phyloP scores from a whole-genome alignment of 1,140 invertebrate genomes.

The Leptopilina clavipes region DNA sequence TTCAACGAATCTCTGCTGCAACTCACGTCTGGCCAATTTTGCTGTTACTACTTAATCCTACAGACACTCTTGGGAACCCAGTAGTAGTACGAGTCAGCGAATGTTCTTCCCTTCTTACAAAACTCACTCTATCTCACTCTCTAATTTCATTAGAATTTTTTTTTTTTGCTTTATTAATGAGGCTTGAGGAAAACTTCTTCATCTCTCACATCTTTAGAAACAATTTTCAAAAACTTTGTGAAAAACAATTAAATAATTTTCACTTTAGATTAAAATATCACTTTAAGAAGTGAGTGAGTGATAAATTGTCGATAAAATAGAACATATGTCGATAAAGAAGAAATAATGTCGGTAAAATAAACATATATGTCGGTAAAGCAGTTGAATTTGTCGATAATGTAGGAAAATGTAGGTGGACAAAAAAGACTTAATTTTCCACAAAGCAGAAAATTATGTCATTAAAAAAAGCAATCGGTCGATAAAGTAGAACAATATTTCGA shows the following conservation, averaged over 20 bases:
- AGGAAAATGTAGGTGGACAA: too few relatives aligned
- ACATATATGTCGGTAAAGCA: too few relatives aligned
- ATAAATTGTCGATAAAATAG: too few relatives aligned
- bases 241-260: too few relatives aligned
- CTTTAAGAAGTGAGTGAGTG: too few relatives aligned
- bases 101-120: slow-evolving; percentile 5
- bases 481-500: too few relatives aligned
- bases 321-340: too few relatives aligned
- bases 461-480: too few relatives aligned
- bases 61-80: slow-evolving; percentile 2
- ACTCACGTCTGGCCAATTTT: slow-evolving; percentile 46
- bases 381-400: too few relatives aligned
- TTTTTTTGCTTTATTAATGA: not conserved
- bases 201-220: not conserved
- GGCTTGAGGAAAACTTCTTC: not conserved
- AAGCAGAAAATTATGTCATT: too few relatives aligned
- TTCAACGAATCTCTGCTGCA: slow-evolving; percentile 26
- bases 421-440: too few relatives aligned
- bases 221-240: not conserved
- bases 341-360: not conserved
- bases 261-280: too few relatives aligned
- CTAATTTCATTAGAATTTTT: slow-evolving; percentile 5
- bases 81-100: slow-evolving; percentile 17
- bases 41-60: slow-evolving; percentile 42
- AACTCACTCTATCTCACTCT: not conserved